A percentile compares a stretch with the other conserved stretches of the same genome.
Evolutionary conservation across 92 coral and sea anemone genomes (phyloP).

Genomic region (Heteractis magnifica): DNA sequence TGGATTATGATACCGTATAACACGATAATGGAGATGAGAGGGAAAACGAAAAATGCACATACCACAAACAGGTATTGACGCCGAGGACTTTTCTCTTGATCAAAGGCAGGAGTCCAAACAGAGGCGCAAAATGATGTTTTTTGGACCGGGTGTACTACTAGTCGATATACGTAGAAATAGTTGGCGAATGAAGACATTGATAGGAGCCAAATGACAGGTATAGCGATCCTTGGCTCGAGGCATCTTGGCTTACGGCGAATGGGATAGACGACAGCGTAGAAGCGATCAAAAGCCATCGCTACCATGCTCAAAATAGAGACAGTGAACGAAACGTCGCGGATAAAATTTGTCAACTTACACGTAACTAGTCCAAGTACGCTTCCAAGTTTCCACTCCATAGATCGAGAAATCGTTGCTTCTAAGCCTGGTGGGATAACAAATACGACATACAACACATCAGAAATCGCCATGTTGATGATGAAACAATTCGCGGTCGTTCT

Average conservation of each 20-base stretch:
- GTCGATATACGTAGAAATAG: not conserved
- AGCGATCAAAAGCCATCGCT: constrained; percentile 25
- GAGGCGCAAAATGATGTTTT: not conserved
- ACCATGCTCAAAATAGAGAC: constrained; percentile 16
- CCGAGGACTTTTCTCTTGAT: not conserved
- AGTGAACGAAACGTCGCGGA: constrained; percentile 13
- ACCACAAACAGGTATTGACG: constrained; percentile 13
- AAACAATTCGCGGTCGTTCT: not conserved
- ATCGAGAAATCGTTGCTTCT: not conserved
- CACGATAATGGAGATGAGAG: constrained; percentile 8
- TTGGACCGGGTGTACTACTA: not conserved
- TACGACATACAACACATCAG: not conserved
- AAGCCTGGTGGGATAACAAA: not conserved
- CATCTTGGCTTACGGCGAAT: constrained; percentile 1
- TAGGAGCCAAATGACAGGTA: constrained; percentile 22
- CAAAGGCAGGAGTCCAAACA: not conserved
- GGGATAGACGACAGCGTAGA: constrained; percentile 26
- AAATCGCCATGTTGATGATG: constrained; percentile 7
- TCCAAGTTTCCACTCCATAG: not conserved
- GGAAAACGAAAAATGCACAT: not conserved
- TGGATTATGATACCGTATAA: constrained; percentile 23
- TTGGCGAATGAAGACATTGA: not conserved
- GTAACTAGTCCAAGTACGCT: not conserved
- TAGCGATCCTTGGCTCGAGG: not conserved
- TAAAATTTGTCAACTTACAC: not conserved